Evolutionary conservation across 2,113 vertebrate genomes (phyloP).

Genomic region (Anolis carolinensis): DNA sequence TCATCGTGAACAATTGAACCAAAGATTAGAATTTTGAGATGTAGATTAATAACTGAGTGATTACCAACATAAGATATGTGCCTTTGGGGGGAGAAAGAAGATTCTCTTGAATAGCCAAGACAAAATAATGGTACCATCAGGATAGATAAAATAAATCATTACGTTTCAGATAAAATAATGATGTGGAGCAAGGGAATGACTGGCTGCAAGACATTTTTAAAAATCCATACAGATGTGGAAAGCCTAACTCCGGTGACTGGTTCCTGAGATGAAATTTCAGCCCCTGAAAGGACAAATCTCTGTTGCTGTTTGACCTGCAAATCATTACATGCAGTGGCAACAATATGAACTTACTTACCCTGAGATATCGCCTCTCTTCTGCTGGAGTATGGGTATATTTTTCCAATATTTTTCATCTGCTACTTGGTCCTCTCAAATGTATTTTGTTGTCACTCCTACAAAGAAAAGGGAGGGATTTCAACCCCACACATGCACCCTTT

Average conservation of each 20-base stretch:
- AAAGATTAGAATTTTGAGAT: conserved; percentile 64
- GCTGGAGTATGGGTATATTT: no score
- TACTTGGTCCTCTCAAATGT: background rate
- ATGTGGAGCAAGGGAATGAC: background rate
- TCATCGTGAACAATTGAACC: conserved; percentile 55
- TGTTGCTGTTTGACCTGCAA: rapidly evolving
- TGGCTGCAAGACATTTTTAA: background rate
- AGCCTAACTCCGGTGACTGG: background rate
- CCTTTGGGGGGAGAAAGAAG: conserved; percentile 9
- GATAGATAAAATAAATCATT: background rate
- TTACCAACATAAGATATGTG: conserved; percentile 14
- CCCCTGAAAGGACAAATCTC: background rate
- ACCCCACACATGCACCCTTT: background rate
- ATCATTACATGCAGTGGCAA: background rate
- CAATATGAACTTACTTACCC: background rate
- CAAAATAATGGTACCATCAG: background rate
- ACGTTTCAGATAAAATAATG: background rate
- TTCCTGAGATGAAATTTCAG: background rate
- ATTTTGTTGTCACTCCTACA: background rate
- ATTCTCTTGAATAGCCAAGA: conserved; percentile 14
- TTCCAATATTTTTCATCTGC: background rate
- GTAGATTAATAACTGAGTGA: conserved; percentile 44
- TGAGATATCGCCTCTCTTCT: background rate
- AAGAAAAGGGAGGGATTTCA: background rate
- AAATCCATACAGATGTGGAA: background rate